Percentiles rank a stretch among this genome's conserved stretches.
Conservation (phyloP, 2,797 vertebrate genomes). For the Falco cherrug region DNA sequence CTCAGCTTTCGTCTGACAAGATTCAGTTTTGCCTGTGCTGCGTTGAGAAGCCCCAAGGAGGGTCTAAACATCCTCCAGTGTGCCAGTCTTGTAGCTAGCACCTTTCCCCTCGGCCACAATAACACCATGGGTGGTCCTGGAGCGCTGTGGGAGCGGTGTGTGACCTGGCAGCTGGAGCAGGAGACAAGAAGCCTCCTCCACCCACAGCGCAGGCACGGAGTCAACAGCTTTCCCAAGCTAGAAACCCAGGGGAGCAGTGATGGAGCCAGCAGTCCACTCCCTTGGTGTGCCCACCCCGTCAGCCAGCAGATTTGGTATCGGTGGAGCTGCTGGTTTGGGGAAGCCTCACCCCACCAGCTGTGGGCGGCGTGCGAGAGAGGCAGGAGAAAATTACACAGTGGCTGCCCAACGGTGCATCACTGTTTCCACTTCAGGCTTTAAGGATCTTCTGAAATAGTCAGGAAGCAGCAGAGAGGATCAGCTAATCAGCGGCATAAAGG, state of each 20-base stretch:
- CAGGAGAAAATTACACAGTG: neutral
- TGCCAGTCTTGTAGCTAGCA: neutral
- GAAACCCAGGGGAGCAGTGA: neutral
- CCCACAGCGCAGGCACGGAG: neutral
- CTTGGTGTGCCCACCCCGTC: neutral
- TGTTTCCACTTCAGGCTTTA: slow-evolving; percentile 31
- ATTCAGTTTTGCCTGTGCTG: neutral
- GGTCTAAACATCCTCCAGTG: neutral
- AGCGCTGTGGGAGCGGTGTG: neutral
- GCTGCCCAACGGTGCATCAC: neutral
- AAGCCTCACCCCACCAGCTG: neutral
- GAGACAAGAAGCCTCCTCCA: neutral
- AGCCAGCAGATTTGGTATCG: neutral
- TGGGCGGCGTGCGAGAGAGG: neutral
- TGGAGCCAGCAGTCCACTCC: neutral
- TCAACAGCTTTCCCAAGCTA: neutral
- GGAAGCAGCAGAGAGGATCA: neutral
- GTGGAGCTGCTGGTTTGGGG: neutral
- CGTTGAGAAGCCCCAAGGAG: neutral
- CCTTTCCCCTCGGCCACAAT: neutral
- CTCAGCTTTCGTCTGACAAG: neutral
- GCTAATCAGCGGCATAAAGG: neutral
- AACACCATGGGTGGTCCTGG: neutral
- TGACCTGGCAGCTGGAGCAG: neutral
- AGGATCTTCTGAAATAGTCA: neutral